Evolutionary conservation across 1,140 invertebrate species (phyloP), one percentile per base, ranked within the genome.

Genomic region (Mamestra configurata): DNA sequence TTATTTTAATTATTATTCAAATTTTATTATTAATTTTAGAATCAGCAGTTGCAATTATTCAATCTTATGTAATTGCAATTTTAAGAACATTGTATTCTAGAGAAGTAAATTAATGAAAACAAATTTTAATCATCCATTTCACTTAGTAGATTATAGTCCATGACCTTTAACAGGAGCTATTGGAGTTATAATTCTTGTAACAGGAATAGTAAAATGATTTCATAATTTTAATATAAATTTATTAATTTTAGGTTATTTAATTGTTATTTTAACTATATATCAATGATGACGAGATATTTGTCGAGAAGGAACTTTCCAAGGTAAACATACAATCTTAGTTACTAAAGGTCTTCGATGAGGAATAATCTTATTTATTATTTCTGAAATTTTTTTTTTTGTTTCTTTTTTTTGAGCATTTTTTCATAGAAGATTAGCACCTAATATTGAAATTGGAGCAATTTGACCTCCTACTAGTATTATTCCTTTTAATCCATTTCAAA

Each of bases 31-130:
- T n/a, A n/a, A n/a, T n/a, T n/a, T n/a, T n/a, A n/a, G n/a, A n/a
- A n/a, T n/a, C n/a, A n/a, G n/a, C n/a, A n/a, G n/a, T n/a, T n/a
- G n/a, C n/a, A n/a, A n/a, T n/a, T n/a, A n/a, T n/a, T n/a, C n/a
- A n/a, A n/a, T n/a, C n/a, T n/a, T n/a, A n/a, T n/a, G n/a, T n/a
- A n/a, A n/a, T n/a, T n/a, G n/a, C n/a, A n/a, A n/a, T n/a, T n/a
- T n/a, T n/a, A n/a, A n/a, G n/a, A n/a, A n/a, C n/a, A 96, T 27
- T 37, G 15, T 64, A 64, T 64, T 76, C 24, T 59, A 76, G 55
- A 59, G 55, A 76, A 76, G 35, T 76, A 10, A 59, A 76, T 22
- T 76, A 76, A 76, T 59, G 51, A 76, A 59, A 57, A 76, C 15
- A 37, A 40, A 46, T 37, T n/a, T 22, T 24, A 64, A 64, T 31